A percentile compares a stretch with the other conserved stretches of the same genome.
These are phyloP conservation scores for Poecile atricapillus DNA, from an alignment of 2,113 vertebrate genomes.

Conservation along the genomic window DNA sequence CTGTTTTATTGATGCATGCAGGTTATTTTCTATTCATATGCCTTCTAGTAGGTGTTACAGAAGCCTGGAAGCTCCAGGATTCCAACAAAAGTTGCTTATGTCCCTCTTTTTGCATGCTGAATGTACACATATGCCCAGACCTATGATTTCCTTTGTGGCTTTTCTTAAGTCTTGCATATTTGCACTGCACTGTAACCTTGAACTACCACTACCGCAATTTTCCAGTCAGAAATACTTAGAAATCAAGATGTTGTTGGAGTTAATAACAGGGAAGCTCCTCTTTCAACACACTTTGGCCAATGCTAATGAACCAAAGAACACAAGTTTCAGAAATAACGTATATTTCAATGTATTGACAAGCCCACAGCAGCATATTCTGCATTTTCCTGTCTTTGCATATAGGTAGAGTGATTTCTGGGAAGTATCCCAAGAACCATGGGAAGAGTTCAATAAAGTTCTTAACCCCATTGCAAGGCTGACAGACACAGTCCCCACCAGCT, in stretches of 20 bases:
- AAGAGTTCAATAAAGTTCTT: neutral
- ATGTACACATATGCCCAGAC: neutral
- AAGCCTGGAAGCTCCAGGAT: neutral
- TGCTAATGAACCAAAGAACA: neutral
- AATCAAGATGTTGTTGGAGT: neutral
- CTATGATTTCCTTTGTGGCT: neutral
- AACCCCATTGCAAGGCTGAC: neutral
- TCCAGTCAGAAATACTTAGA: neutral
- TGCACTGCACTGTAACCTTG: neutral
- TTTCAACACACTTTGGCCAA: neutral
- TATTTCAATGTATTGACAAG: neutral
- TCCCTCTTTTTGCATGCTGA: neutral
- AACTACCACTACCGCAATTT: neutral
- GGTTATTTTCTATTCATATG: neutral
- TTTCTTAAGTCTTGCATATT: neutral
- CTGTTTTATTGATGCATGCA: neutral
- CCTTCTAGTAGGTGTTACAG: neutral
- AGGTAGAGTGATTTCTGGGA: neutral
- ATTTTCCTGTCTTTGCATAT: neutral
- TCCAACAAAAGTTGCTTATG: neutral
- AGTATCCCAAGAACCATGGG: neutral
- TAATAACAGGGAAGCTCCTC: neutral
- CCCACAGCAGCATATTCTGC: neutral
- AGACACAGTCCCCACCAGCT: neutral
- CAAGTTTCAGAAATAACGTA: neutral